phyloP scores from a whole-genome alignment of 2,113 vertebrate genomes.

The Diphyllodes magnificus region DNA sequence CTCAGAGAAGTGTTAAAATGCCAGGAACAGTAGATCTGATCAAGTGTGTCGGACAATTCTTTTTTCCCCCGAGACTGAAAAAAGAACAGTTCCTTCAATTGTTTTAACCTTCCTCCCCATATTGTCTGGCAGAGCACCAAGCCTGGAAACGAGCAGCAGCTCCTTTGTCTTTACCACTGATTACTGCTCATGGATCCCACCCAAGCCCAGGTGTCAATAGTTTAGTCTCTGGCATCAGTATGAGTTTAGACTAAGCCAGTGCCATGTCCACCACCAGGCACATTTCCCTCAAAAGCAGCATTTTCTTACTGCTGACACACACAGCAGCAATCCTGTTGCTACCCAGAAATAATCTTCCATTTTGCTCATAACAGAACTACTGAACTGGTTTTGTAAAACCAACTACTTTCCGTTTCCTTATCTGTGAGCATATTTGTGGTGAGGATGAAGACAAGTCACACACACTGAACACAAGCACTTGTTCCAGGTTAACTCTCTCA shows the following conservation, averaged over 20 bases:
- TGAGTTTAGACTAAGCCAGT: neutral
- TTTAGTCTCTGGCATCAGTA: neutral
- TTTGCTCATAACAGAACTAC: neutral
- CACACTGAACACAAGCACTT: accelerated
- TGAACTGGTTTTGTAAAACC: neutral
- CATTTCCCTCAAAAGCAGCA: neutral
- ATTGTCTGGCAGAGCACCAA: neutral
- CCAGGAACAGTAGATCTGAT: neutral
- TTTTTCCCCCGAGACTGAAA: neutral
- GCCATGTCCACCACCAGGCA: neutral
- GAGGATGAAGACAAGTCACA: neutral
- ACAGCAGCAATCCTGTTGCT: neutral
- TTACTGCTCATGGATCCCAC: neutral
- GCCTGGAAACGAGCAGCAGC: neutral
- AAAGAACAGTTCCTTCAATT: neutral
- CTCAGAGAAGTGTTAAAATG: neutral
- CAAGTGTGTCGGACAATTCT: neutral
- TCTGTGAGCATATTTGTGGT: neutral
- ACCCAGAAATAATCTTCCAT: neutral
- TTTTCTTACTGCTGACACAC: neutral
- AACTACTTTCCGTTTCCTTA: neutral
- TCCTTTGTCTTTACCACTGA: neutral
- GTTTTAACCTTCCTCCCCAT: neutral
- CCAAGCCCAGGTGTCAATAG: neutral
- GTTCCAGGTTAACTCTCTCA: neutral